Evolutionary conservation across 2,888 invertebrate species (phyloP).

Genomic region (Orchesella flavescens): DNA sequence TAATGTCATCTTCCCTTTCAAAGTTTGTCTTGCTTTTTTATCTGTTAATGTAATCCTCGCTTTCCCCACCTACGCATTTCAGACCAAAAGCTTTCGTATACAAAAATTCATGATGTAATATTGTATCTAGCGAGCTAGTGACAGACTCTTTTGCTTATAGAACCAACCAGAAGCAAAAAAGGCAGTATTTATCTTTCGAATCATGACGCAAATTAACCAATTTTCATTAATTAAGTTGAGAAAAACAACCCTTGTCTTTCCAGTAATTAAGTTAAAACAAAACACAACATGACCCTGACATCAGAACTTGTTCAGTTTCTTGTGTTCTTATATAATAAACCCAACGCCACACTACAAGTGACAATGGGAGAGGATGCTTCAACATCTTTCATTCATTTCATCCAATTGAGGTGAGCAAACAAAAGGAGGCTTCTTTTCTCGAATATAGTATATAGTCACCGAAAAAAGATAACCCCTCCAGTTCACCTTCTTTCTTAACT

Average conservation of each 20-base stretch:
- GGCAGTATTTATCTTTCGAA: background rate
- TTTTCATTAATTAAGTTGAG: constrained; percentile 33
- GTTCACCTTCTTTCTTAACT: constrained; percentile 13
- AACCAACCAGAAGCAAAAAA: background rate
- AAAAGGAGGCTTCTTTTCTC: background rate
- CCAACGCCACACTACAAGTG: background rate
- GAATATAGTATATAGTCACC: background rate
- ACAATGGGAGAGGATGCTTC: background rate
- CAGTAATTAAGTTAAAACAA: constrained; percentile 17
- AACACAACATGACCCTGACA: constrained; percentile 23
- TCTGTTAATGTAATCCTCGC: background rate
- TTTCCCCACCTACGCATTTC: background rate
- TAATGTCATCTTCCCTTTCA: background rate
- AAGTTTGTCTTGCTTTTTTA: background rate
- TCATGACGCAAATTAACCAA: constrained; percentile 27
- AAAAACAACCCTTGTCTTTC: constrained; percentile 12
- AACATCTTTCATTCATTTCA: constrained; percentile 14
- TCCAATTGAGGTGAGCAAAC: constrained; percentile 17
- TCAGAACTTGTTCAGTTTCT: background rate
- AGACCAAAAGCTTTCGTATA: background rate
- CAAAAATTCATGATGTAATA: no score
- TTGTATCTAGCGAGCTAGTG: no score
- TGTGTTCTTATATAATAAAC: no score
- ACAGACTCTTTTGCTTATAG: no score
- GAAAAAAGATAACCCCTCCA: constrained; percentile 5